A percentile compares a stretch with the other conserved stretches of the same genome.
Evolutionary conservation across 2,113 vertebrate species (phyloP).

Genomic region (Phylloscopus trochilus): DNA sequence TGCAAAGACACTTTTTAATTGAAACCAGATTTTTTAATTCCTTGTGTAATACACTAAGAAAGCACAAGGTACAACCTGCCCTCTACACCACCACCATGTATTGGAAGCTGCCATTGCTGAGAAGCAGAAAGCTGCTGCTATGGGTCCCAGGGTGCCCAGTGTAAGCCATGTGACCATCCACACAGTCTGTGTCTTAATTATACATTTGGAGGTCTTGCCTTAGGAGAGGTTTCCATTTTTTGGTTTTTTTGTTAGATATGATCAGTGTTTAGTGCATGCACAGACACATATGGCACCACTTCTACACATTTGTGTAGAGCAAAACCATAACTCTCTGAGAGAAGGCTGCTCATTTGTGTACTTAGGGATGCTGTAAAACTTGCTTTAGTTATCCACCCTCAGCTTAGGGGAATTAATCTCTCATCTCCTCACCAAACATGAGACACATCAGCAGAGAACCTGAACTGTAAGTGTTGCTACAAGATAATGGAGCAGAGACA

Average conservation of each 20-base stretch:
- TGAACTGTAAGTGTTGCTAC: background rate
- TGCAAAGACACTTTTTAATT: background rate
- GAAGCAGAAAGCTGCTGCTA: background rate
- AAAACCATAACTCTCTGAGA: background rate
- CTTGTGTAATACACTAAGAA: background rate
- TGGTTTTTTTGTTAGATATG: background rate
- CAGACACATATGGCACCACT: background rate
- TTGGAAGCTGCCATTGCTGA: background rate
- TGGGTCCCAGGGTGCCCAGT: rapidly evolving
- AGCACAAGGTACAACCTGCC: background rate
- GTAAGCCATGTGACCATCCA: rapidly evolving
- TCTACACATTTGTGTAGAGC: background rate
- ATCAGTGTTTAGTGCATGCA: background rate
- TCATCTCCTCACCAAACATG: background rate
- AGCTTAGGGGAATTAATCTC: background rate
- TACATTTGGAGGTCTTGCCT: background rate
- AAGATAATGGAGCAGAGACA: background rate
- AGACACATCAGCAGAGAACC: background rate
- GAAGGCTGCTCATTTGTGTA: background rate
- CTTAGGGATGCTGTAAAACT: background rate
- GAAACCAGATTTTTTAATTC: background rate
- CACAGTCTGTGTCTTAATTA: background rate
- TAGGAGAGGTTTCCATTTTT: background rate
- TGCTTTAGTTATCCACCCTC: background rate
- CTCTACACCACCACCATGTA: rapidly evolving